Conservation (phyloP, 2,113 vertebrate genomes). For the Pogona vitticeps region DNA sequence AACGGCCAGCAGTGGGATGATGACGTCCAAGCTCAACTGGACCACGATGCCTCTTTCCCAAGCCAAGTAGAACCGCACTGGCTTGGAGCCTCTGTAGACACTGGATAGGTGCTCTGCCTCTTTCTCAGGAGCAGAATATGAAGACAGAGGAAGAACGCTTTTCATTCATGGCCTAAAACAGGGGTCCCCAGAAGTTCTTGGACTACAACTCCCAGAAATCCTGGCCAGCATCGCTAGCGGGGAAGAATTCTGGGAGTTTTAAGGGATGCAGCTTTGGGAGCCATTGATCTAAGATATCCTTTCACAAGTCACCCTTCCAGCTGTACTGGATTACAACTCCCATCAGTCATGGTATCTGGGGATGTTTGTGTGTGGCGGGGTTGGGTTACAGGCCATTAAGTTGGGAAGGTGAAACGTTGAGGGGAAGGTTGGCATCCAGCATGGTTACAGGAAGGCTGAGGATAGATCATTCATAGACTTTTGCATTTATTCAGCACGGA, state of each 20-base stretch:
- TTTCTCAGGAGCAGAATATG: not conserved
- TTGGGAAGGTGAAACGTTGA: not conserved
- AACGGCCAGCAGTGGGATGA: not conserved
- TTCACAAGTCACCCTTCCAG: not conserved
- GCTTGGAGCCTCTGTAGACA: not conserved
- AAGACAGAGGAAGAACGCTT: not conserved
- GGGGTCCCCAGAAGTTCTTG: too few relatives aligned
- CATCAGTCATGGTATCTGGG: not conserved
- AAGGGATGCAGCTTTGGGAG: too few relatives aligned
- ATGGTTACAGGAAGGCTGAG: too few relatives aligned
- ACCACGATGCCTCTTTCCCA: not conserved
- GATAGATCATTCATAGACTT: too few relatives aligned
- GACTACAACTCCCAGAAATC: too few relatives aligned
- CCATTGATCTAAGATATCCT: not conserved
- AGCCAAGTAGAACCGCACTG: not conserved
- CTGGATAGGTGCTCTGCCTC: not conserved
- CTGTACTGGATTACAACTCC: not conserved
- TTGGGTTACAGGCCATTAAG: not conserved
- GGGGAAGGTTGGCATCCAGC: not conserved
- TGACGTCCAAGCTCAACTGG: not conserved
- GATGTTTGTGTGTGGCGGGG: too few relatives aligned
- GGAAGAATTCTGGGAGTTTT: too few relatives aligned
- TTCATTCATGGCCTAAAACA: not conserved
- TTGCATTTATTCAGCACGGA: too few relatives aligned
- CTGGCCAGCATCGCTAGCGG: too few relatives aligned